Percentiles rank a stretch among this genome's conserved stretches.
Evolutionary conservation across 2,113 vertebrate species (phyloP).

Genomic region (Cnemophilus loriae): DNA sequence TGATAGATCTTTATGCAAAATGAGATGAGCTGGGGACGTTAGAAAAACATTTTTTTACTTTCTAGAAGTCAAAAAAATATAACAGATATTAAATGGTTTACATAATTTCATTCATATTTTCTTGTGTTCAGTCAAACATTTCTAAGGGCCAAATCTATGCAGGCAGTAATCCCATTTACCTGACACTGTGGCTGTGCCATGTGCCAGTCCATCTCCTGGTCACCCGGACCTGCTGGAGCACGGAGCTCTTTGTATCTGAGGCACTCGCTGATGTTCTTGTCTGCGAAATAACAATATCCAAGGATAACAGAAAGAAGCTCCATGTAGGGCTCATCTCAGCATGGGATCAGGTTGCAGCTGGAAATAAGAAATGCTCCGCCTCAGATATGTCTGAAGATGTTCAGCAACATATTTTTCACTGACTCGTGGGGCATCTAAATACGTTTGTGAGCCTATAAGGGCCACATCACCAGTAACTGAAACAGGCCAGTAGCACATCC

Average conservation of each 20-base stretch:
- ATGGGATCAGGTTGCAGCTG: neutral
- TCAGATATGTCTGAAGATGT: neutral
- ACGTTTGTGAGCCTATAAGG: neutral
- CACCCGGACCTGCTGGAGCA: neutral
- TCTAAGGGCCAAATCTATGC: neutral
- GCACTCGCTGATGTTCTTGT: neutral
- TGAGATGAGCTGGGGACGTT: neutral
- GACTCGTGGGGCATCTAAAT: rapidly evolving
- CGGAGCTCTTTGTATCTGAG: neutral
- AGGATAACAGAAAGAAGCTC: neutral
- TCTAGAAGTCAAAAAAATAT: neutral
- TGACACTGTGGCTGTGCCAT: neutral
- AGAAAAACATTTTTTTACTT: neutral
- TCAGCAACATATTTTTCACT: neutral
- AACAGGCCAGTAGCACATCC: neutral
- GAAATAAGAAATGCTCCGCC: neutral
- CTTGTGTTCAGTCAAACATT: neutral
- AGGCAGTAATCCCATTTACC: neutral
- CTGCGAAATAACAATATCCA: neutral
- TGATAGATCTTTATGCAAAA: neutral
- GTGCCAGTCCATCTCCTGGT: neutral
- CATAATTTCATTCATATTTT: neutral
- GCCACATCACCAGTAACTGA: neutral
- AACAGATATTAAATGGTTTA: neutral
- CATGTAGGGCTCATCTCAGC: neutral